These are phyloP conservation scores for Cryptoblepharus egeriae DNA, from an alignment of 2,797 vertebrate species.

Conservation along the genomic window DNA sequence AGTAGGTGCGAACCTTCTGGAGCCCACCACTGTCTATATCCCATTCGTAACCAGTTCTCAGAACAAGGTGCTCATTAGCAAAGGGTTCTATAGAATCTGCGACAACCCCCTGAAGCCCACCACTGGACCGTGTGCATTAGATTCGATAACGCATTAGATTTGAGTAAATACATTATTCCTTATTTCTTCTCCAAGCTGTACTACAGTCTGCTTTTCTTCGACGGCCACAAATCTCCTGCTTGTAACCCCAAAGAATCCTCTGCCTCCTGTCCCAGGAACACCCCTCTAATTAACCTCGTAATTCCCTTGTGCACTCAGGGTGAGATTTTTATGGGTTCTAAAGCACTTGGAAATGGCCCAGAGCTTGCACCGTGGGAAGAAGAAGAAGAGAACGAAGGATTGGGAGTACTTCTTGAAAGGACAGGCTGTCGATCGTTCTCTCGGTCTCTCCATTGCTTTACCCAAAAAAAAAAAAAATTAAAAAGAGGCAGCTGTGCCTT, in stretches of 20 bases:
- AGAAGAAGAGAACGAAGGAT: conserved; percentile 46
- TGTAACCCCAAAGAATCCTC: conserved; percentile 20
- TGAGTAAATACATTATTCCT: no score
- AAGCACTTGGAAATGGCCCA: background rate
- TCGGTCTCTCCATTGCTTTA: conserved; percentile 24
- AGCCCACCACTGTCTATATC: no score
- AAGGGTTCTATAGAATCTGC: no score
- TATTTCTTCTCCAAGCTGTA: background rate
- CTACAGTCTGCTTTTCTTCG: background rate
- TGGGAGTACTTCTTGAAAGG: conserved; percentile 55
- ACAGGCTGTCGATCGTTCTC: conserved; percentile 53
- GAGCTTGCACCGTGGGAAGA: background rate
- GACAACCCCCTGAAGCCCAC: no score
- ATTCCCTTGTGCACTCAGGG: conserved; percentile 20
- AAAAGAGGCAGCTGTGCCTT: conserved; percentile 72
- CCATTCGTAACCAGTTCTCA: no score
- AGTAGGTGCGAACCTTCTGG: no score
- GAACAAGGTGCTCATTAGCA: no score
- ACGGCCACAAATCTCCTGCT: background rate
- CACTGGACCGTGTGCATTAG: no score
- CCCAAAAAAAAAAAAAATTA: conserved; percentile 13
- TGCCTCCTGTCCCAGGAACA: background rate
- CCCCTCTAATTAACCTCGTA: conserved; percentile 55
- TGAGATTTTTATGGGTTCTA: conserved; percentile 13
- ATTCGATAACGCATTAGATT: no score